A percentile compares a stretch with the other conserved stretches of the same genome.
These are phyloP conservation scores for Silurus glanis DNA, from an alignment of 2,113 vertebrate species.

Conservation along the genomic window DNA sequence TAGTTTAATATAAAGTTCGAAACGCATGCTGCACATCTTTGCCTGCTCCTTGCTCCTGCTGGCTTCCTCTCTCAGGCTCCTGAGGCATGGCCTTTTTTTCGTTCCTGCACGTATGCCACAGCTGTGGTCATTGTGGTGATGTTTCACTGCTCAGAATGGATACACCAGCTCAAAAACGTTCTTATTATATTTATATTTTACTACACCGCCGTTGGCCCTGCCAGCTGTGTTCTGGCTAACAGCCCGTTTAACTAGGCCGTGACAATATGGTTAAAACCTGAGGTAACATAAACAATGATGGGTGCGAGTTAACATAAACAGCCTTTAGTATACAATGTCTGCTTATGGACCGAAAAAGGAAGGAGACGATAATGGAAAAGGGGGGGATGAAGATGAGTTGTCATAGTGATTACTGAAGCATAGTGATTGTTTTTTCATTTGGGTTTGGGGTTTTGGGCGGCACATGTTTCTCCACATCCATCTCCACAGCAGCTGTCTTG, in stretches of 20 bases:
- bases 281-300: constrained; percentile 49
- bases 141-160: constrained; percentile 85
- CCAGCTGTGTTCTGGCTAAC: constrained; percentile 73
- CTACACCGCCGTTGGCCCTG: constrained; percentile 76
- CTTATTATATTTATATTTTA: constrained; percentile 88
- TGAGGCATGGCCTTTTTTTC: constrained; percentile 50
- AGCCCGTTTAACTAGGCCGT: constrained; percentile 66
- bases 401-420: constrained; percentile 26
- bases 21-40: constrained; percentile 43
- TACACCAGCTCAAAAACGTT: constrained; percentile 82
- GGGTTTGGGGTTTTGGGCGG: constrained; percentile 29
- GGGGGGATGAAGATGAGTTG: constrained; percentile 10
- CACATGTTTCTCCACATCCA: constrained; percentile 16
- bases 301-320: constrained; percentile 44
- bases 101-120: constrained; percentile 73
- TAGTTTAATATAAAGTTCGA: constrained; percentile 30
- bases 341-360: constrained; percentile 30
- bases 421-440: constrained; percentile 28
- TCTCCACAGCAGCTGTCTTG: constrained; percentile 30
- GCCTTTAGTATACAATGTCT: constrained; percentile 37
- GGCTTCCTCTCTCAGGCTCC: constrained; percentile 45
- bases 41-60: constrained; percentile 39
- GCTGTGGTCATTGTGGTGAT: constrained; percentile 79
- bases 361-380: constrained; percentile 24
- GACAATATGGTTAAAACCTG: constrained; percentile 67